Evolutionary conservation across 2,113 vertebrate species (phyloP).

Genomic region (Vombatus ursinus): DNA sequence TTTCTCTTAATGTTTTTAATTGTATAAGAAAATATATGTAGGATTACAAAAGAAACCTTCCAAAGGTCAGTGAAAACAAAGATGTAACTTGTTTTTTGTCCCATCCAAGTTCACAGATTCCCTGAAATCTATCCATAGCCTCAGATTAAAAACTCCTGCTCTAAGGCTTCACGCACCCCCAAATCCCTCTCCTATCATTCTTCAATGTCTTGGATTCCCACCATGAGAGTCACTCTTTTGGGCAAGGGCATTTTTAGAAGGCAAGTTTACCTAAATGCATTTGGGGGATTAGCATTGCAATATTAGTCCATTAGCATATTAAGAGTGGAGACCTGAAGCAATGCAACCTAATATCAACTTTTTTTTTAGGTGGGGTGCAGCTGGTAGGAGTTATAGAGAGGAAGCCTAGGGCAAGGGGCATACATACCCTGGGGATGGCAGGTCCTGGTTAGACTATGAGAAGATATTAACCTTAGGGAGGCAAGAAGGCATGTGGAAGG

Average conservation of each 20-base stretch:
- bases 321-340: neutral
- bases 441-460: slow-evolving; percentile 2
- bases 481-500: neutral
- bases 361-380: neutral
- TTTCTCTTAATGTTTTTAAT: neutral
- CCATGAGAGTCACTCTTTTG: neutral
- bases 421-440: neutral
- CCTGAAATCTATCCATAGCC: neutral
- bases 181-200: neutral
- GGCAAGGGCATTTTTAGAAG: neutral
- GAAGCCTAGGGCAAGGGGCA: neutral
- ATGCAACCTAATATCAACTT: neutral
- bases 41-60: neutral
- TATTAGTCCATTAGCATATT: neutral
- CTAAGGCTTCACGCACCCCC: neutral
- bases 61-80: neutral
- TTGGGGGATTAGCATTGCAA: neutral
- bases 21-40: neutral
- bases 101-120: neutral
- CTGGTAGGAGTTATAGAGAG: neutral
- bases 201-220: neutral
- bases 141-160: neutral
- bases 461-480: neutral
- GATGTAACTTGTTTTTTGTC: neutral
- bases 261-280: neutral